These are phyloP conservation scores for Moxostoma hubbsi DNA, from an alignment of 2,797 vertebrate genomes.

Conservation along the genomic window DNA sequence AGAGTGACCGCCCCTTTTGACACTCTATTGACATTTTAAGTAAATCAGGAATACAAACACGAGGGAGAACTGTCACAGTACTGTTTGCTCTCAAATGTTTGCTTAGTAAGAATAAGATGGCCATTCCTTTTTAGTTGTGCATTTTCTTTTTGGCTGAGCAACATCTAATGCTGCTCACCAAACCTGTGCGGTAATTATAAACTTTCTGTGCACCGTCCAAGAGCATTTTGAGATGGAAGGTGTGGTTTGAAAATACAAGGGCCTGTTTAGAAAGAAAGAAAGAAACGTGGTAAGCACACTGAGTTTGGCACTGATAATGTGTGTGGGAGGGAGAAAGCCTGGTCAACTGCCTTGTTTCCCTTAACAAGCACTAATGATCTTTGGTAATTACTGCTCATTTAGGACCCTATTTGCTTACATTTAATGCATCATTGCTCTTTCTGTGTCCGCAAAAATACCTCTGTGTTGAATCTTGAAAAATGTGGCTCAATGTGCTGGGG, in stretches of 20 bases:
- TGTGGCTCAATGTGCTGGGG: constrained; percentile 16
- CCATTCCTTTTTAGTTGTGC: constrained; percentile 3
- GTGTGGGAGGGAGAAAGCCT: constrained; percentile 34
- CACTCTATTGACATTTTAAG: constrained; percentile 11
- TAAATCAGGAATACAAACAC: constrained; percentile 25
- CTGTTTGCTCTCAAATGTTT: not conserved
- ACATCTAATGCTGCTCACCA: not conserved
- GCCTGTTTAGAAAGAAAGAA: not conserved
- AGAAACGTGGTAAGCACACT: constrained; percentile 8
- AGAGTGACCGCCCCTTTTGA: not conserved
- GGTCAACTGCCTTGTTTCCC: constrained; percentile 37
- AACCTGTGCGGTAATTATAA: constrained; percentile 34
- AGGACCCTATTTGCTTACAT: constrained; percentile 40
- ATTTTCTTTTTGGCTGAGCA: constrained; percentile 3
- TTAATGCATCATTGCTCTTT: constrained; percentile 46
- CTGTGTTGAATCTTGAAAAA: constrained; percentile 33
- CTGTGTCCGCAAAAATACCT: constrained; percentile 30
- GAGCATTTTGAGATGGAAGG: constrained; percentile 39
- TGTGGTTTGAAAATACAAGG: constrained; percentile 19
- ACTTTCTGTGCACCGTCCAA: constrained; percentile 26
- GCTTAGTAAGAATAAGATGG: constrained; percentile 25
- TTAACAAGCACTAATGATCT: constrained; percentile 53
- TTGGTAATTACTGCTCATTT: constrained; percentile 46
- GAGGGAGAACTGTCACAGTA: not conserved
- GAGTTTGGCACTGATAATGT: constrained; percentile 20